Evolutionary conservation across 2,113 vertebrate species (phyloP).

Genomic region (Rhinolophus sinicus): DNA sequence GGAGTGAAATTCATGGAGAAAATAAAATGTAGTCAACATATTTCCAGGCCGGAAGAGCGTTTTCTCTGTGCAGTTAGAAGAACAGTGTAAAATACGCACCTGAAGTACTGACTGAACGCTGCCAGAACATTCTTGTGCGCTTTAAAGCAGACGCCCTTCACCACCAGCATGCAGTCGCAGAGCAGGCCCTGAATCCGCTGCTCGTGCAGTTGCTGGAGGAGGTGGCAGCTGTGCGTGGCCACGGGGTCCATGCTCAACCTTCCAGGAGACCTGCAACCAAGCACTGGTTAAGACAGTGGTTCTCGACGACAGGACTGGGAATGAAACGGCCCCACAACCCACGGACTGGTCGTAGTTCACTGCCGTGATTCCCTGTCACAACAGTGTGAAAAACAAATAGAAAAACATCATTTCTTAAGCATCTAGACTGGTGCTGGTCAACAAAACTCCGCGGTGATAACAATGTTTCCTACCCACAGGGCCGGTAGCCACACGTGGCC

Average conservation of each 20-base stretch:
- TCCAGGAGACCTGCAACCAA: slow-evolving; percentile 69
- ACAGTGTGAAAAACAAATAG: neutral
- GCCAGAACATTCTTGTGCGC: slow-evolving; percentile 98
- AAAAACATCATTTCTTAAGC: neutral
- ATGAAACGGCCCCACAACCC: accelerated
- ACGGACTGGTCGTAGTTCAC: neutral
- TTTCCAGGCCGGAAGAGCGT: neutral
- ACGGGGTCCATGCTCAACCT: slow-evolving; percentile 91
- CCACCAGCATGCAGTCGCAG: slow-evolving; percentile 98
- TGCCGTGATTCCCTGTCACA: accelerated
- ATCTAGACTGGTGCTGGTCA: neutral
- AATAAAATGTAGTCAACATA: neutral
- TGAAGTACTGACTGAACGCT: slow-evolving; percentile 97
- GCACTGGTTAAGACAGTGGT: neutral
- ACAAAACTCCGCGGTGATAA: neutral
- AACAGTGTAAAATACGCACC: slow-evolving; percentile 83
- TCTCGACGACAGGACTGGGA: accelerated
- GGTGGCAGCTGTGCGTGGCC: slow-evolving; percentile 95
- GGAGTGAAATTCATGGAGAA: neutral
- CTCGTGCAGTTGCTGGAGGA: slow-evolving; percentile 97
- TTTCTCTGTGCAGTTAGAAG: neutral
- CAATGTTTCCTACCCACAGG: neutral
- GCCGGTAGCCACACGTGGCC: neutral
- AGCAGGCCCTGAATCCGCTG: slow-evolving; percentile 98
- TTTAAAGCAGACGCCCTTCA: slow-evolving; percentile 98